phyloP scores from a whole-genome alignment of 2,797 vertebrate genomes.

The Enteromius paludinosus region DNA sequence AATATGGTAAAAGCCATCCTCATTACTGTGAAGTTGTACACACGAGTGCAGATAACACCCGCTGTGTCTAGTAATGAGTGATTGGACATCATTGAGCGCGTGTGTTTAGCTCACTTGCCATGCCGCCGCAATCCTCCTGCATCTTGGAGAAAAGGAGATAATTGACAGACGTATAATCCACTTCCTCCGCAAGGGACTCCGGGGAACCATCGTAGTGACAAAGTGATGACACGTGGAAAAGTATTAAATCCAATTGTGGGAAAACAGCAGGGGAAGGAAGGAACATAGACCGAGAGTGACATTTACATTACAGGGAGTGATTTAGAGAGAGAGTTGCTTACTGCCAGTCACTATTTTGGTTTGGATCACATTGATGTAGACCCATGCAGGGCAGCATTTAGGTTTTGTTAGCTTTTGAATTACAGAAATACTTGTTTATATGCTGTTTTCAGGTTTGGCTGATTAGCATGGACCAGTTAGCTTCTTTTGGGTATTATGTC shows the following conservation, averaged over 20 bases:
- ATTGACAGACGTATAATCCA: slow-evolving; percentile 63
- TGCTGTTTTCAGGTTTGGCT: background rate
- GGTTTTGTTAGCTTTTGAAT: background rate
- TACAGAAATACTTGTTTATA: background rate
- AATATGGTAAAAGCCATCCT: slow-evolving; percentile 25
- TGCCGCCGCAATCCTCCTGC: slow-evolving; percentile 25
- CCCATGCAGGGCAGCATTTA: background rate
- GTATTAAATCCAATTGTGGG: slow-evolving; percentile 75
- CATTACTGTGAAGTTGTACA: slow-evolving; percentile 28
- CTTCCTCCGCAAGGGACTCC: slow-evolving; percentile 63
- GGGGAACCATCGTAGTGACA: slow-evolving; percentile 74
- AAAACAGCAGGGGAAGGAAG: slow-evolving; percentile 38
- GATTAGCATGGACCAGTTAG: background rate
- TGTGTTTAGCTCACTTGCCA: slow-evolving; percentile 38
- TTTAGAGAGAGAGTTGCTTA: slow-evolving; percentile 25
- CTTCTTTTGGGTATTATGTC: background rate
- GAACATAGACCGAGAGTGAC: slow-evolving; percentile 15
- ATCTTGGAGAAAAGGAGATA: slow-evolving; percentile 50
- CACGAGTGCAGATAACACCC: slow-evolving; percentile 30
- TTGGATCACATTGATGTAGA: background rate
- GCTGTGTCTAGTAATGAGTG: slow-evolving; percentile 52
- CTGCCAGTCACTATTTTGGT: background rate
- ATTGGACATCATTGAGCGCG: slow-evolving; percentile 40
- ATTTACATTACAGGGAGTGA: slow-evolving; percentile 39
- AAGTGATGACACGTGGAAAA: slow-evolving; percentile 74